These are phyloP conservation scores for Leucopsar rothschildi DNA, from an alignment of 2,113 vertebrate species.

Conservation along the genomic window DNA sequence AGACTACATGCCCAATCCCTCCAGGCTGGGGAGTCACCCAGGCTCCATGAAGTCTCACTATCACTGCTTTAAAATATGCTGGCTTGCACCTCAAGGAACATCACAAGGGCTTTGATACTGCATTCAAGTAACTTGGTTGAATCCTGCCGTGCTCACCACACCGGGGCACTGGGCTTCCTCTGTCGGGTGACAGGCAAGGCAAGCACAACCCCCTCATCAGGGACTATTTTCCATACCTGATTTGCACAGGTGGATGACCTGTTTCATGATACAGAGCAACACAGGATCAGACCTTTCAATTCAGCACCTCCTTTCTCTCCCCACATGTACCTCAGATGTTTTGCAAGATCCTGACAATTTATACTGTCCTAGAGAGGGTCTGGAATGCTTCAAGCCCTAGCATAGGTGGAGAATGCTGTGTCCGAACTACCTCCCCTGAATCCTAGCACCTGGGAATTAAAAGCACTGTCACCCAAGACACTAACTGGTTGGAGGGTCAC, in stretches of 20 bases:
- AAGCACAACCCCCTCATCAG: not conserved
- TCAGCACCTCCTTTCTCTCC: not conserved
- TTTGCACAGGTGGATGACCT: not conserved
- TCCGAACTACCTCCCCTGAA: not conserved
- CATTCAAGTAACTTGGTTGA: not conserved
- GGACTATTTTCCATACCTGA: not conserved
- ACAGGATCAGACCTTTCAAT: not conserved
- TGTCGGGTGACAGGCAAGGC: not conserved
- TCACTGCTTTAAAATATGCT: constrained; percentile 50
- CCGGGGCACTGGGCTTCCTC: not conserved
- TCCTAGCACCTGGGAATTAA: not conserved
- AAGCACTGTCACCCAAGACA: not conserved
- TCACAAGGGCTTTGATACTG: constrained; percentile 50
- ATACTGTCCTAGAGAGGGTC: not conserved
- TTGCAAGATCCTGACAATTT: not conserved
- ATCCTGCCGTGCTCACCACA: not conserved
- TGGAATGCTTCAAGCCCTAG: not conserved
- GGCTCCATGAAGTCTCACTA: constrained; percentile 53
- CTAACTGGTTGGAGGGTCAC: not conserved
- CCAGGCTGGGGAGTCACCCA: constrained; percentile 55
- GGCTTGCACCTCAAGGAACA: constrained; percentile 35
- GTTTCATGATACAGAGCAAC: rapidly evolving
- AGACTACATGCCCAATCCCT: constrained; percentile 23
- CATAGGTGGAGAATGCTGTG: not conserved
- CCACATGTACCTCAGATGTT: rapidly evolving